phyloP scores from a whole-genome alignment of 2,888 invertebrate species.

The Cephus nigrinus region DNA sequence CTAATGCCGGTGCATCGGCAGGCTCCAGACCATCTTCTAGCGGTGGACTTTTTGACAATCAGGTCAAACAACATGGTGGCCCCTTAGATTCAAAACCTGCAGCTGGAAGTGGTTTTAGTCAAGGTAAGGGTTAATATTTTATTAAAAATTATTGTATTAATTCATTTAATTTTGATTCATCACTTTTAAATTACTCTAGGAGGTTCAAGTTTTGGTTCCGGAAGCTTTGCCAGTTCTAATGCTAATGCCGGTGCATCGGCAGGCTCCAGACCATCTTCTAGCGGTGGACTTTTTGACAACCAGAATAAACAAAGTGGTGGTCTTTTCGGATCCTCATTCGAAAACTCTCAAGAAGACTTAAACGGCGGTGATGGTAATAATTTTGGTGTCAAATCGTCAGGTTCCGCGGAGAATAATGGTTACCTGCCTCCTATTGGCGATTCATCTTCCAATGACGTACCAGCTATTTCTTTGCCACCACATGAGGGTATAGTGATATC shows the following conservation, averaged over 20 bases:
- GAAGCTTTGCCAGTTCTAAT: conserved; percentile 1
- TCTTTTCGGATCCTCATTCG: conserved; percentile 16
- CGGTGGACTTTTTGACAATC: background rate
- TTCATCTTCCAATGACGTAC: conserved; percentile 39
- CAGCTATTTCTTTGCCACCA: conserved; percentile 40
- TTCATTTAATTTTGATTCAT: background rate
- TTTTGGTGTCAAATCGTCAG: conserved; percentile 12
- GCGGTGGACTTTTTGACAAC: background rate
- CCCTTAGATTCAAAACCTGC: conserved; percentile 5
- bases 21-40: background rate
- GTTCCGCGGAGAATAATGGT: conserved; percentile 34
- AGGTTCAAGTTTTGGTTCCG: conserved; percentile 7
- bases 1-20: conserved; percentile 8
- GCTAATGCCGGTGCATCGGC: conserved; percentile 8
- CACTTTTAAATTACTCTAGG: background rate
- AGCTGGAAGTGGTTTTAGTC: background rate
- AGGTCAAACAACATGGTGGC: conserved; percentile 6
- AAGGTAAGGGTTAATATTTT: background rate
- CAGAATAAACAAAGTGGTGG: conserved; percentile 9
- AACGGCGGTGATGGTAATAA: conserved; percentile 31
- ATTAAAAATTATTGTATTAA: conserved; percentile 5
- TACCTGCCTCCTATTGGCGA: conserved; percentile 49
- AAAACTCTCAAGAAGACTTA: conserved; percentile 29
- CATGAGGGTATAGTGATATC: conserved; percentile 11
- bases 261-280: conserved; percentile 3